Percentiles rank a stretch among this genome's conserved stretches.
Evolutionary conservation across 2,888 invertebrate genomes (phyloP).

Genomic region (Ferdinandea cuprea): DNA sequence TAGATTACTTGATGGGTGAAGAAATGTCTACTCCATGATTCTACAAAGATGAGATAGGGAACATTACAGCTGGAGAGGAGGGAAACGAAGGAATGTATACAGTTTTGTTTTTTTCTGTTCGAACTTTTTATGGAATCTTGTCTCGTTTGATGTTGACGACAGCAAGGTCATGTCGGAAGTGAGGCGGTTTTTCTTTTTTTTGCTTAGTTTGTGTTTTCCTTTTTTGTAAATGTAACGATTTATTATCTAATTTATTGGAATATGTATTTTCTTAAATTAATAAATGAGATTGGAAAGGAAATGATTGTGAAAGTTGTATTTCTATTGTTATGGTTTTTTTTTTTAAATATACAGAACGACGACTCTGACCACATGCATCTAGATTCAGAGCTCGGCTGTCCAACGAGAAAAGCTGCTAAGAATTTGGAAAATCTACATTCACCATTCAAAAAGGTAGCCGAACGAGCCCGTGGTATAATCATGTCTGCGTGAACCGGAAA

Average conservation of each 20-base stretch:
- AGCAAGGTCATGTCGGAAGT: conserved; percentile 63
- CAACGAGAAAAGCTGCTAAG: too few relatives aligned
- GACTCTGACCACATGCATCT: too few relatives aligned
- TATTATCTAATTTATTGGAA: conserved; percentile 36
- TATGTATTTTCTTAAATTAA: neutral
- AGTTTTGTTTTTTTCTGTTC: neutral
- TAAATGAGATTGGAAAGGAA: neutral
- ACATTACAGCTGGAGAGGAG: neutral
- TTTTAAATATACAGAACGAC: too few relatives aligned
- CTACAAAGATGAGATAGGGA: neutral
- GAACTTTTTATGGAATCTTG: conserved; percentile 46
- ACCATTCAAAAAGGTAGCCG: too few relatives aligned
- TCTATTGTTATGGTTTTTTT: too few relatives aligned
- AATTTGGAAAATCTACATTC: too few relatives aligned
- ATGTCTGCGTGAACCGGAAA: too few relatives aligned
- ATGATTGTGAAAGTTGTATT: conserved; percentile 1
- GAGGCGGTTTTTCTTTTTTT: conserved; percentile 22
- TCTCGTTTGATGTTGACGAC: conserved; percentile 47
- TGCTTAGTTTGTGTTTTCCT: conserved; percentile 11
- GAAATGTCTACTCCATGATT: neutral
- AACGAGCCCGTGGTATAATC: too few relatives aligned
- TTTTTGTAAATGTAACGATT: conserved; percentile 44
- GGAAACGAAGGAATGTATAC: too few relatives aligned
- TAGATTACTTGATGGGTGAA: conserved; percentile 12
- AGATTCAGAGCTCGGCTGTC: too few relatives aligned